A percentile compares a stretch with the other conserved stretches of the same genome.
Conservation (phyloP, 2,113 vertebrate species). For the Prunella fulvescens region DNA sequence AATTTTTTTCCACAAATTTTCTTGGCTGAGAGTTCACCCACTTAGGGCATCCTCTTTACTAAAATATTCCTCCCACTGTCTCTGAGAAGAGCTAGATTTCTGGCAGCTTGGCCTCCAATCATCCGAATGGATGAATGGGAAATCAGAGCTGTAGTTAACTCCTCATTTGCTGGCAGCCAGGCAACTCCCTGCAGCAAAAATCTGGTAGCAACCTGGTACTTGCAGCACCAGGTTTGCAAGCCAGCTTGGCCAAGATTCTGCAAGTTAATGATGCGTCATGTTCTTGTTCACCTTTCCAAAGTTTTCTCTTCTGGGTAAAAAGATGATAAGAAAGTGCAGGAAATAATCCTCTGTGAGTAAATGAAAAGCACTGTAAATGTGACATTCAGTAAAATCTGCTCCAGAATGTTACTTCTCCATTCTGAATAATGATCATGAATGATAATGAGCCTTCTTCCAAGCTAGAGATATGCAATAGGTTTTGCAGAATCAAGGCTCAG, state of each 20-base stretch:
- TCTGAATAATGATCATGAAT: neutral
- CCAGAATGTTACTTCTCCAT: neutral
- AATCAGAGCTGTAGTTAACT: constrained; percentile 1
- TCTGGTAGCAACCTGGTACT: neutral
- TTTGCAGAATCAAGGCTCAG: neutral
- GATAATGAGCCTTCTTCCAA: neutral
- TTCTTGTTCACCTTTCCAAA: neutral
- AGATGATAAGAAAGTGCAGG: neutral
- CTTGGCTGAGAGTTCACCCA: neutral
- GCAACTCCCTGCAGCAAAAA: neutral
- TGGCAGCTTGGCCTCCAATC: neutral
- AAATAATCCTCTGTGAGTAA: neutral
- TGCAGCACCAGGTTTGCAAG: fast-evolving
- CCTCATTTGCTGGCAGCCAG: neutral
- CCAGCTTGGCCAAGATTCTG: neutral
- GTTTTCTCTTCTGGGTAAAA: neutral
- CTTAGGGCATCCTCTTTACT: neutral
- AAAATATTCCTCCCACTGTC: neutral
- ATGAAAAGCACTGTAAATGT: neutral
- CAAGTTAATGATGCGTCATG: fast-evolving
- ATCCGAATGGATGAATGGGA: neutral
- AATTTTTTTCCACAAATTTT: neutral
- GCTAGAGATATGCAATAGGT: fast-evolving
- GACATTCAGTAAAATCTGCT: neutral
- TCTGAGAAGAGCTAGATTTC: neutral